Evolutionary conservation across 2,113 vertebrate species (phyloP), one percentile per base, ranked within the genome.

Genomic region (Neopipo cinnamomea): DNA sequence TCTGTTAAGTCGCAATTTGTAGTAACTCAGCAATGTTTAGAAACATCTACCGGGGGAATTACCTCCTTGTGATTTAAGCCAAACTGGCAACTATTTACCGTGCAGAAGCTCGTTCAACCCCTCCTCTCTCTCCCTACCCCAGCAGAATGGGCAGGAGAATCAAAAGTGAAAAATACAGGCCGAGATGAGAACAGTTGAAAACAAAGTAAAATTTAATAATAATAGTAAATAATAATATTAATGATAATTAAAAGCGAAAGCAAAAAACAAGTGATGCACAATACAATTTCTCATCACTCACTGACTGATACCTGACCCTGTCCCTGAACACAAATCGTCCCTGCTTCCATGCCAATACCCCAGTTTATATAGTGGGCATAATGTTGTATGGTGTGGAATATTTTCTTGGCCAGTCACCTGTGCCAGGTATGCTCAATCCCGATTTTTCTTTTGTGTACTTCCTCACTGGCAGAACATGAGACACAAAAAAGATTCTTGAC

Each of bases 61-160:
- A 25, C 16, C 10, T 70, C 28, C 37, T 80, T 65, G 18, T 35
- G 49, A 5, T 78, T 70, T 33, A 53, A 70, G 55, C 27, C 25
- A 33, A 70, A 33, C 22, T 53, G 84, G 28, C 33, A 62, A n/a
- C 12, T 13, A n/a, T n/a, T 23, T 23, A 61, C 18, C 14, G 5
- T 18, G 31, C 11, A 70, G 23, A 18, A 1, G 0, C 25, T 77
- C 0, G 0, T 53, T 46, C 33, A 37, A 4, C 27, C 12, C n/a
- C 39, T 53, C 14, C 33, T 70, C 33, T 53, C 23, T 53, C 55
- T 61, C 33, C 4, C 27, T 30, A 53, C 14, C 8, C 31, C 46
- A 28, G 14, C 53, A 50, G 28, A 53, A 31, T 33, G 12, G 39
- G 47, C 15, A 24, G 39, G 18, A 62, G 19, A 39, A 49, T 8